Conservation (phyloP, 2,797 vertebrate species). For the Pangasius macronema region DNA sequence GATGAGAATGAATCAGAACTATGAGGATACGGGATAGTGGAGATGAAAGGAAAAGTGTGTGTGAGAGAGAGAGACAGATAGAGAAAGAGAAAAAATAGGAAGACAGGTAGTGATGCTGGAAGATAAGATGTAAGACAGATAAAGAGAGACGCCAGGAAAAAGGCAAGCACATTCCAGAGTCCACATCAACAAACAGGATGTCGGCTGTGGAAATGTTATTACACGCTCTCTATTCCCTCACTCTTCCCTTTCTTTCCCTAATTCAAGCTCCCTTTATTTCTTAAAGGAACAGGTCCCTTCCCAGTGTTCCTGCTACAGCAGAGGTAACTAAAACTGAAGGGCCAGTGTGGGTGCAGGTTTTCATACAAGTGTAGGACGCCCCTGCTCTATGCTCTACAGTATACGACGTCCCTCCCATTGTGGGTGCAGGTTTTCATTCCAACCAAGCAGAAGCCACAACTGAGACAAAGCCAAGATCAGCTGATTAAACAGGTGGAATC, state of each 20-base stretch:
- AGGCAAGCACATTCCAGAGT: slow-evolving; percentile 67
- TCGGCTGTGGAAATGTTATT: slow-evolving; percentile 65
- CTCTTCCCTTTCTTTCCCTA: slow-evolving; percentile 33
- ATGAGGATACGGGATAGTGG: neutral
- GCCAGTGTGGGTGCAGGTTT: too few species aligned
- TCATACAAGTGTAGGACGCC: too few species aligned
- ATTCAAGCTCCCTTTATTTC: slow-evolving; percentile 36
- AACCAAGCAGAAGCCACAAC: too few species aligned
- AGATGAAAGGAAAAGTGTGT: slow-evolving; percentile 19
- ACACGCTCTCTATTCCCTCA: slow-evolving; percentile 41
- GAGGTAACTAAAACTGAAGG: too few species aligned
- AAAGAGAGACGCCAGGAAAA: slow-evolving; percentile 67
- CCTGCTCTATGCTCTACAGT: too few species aligned
- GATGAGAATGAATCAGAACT: slow-evolving; percentile 44
- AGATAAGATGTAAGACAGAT: slow-evolving; percentile 20
- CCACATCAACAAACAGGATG: slow-evolving; percentile 75
- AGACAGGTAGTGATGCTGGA: slow-evolving; percentile 4
- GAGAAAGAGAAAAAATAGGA: neutral
- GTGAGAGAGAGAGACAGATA: slow-evolving; percentile 11
- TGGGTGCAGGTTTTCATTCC: too few species aligned
- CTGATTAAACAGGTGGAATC: too few species aligned
- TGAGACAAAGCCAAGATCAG: too few species aligned
- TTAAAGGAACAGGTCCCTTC: neutral
- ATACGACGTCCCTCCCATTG: too few species aligned
- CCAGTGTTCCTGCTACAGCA: slow-evolving; percentile 6